These are phyloP conservation scores for Xenopus laevis DNA, from an alignment of 2,113 vertebrate species.

Conservation along the genomic window DNA sequence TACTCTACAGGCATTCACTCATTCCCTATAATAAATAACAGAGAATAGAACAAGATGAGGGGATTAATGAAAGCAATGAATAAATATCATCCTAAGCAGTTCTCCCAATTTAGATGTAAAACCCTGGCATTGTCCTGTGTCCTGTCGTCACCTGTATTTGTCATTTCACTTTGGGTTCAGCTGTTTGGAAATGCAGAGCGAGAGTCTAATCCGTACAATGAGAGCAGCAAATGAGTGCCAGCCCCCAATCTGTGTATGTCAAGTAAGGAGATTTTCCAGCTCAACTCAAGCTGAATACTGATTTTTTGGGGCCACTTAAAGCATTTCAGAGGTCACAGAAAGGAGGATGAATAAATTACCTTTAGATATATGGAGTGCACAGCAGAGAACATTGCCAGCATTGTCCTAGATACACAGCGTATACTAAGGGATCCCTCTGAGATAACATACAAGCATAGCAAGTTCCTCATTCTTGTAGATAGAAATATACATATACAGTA, in stretches of 20 bases:
- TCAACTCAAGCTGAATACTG: slow-evolving; percentile 46
- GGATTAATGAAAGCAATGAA: too few species aligned
- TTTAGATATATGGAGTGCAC: too few species aligned
- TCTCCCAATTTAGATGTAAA: not conserved
- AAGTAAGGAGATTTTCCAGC: slow-evolving; percentile 46
- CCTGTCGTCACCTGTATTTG: not conserved
- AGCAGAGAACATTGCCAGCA: too few species aligned
- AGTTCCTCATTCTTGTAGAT: too few species aligned
- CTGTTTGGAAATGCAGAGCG: slow-evolving; percentile 47
- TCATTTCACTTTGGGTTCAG: not conserved
- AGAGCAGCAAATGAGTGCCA: slow-evolving; percentile 54
- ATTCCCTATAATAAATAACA: too few species aligned
- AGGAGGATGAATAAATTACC: not conserved
- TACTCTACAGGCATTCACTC: too few species aligned
- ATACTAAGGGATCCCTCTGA: too few species aligned
- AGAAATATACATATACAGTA: too few species aligned
- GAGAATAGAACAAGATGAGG: too few species aligned
- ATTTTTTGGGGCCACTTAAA: slow-evolving; percentile 4
- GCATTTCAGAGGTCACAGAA: slow-evolving; percentile 22
- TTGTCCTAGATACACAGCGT: too few species aligned
- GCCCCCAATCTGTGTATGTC: slow-evolving; percentile 49
- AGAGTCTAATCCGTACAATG: slow-evolving; percentile 51
- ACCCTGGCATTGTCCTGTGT: not conserved
- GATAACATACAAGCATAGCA: too few species aligned
- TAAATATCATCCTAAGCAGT: too few species aligned